Percentiles rank a stretch among this genome's conserved stretches.
phyloP scores from a whole-genome alignment of 2,113 vertebrate species.

The Pedetes capensis region DNA sequence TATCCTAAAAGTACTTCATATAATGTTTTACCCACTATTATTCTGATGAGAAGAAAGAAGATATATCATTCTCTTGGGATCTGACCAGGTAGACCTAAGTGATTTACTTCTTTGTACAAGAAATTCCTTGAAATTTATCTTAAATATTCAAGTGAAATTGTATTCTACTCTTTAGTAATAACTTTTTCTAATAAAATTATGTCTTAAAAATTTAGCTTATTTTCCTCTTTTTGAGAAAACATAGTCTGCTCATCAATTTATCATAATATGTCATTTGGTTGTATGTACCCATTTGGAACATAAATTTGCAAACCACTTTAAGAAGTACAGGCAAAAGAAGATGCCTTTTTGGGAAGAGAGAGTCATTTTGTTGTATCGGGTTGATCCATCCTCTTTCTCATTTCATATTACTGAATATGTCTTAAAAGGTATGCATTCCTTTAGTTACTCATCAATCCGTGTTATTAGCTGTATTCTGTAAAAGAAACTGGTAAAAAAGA shows the following conservation, averaged over 20 bases:
- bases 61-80: not conserved
- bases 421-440: not conserved
- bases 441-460: not conserved
- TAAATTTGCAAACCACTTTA: not conserved
- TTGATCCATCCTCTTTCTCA: not conserved
- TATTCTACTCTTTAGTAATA: not conserved
- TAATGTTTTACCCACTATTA: not conserved
- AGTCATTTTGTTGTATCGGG: not conserved
- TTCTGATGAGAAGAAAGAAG: not conserved
- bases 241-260: not conserved
- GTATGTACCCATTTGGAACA: fast-evolving
- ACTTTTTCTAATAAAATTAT: not conserved
- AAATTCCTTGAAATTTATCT: not conserved
- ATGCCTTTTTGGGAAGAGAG: not conserved
- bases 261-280: not conserved
- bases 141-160: not conserved
- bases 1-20: not conserved
- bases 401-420: not conserved
- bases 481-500: not conserved
- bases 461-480: not conserved
- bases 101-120: not conserved
- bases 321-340: not conserved
- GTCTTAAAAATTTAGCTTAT: not conserved
- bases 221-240: not conserved
- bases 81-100: not conserved